Evolutionary conservation across 2,888 invertebrate species (phyloP), one percentile per base, ranked within the genome.

Genomic region (Polietes domitor): DNA sequence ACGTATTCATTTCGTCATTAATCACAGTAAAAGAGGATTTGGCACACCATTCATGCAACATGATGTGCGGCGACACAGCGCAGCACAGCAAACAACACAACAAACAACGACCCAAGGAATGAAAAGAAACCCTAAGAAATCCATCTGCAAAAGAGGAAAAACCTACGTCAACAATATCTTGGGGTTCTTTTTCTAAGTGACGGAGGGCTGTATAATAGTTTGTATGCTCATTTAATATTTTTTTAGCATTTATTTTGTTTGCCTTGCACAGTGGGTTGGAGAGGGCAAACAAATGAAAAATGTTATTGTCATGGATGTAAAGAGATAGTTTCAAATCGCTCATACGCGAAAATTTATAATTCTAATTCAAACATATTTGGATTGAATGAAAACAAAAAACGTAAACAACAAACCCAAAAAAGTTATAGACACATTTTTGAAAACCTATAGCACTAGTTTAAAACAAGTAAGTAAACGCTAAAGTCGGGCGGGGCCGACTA

Each of bases 1-100:
- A 26, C 73, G 72, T 77, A 82, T 85, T 79, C 79, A 85, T 82
- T 85, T 82, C 85, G 77, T 82, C 79, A 82, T 85, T 85, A 85
- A 85, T 85, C 82, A 82, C 50, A 65, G 85, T 61, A 76, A 73
- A 74, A 77, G 79, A 80, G 83, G 82, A 85, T 85, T 85, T 82
- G 77, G 75, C 74, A 83, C 77, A 75, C 83, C 72, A 75, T 83
- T 80, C 80, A 78, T 77, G 77, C 75, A 61, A 72, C 75, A 65
- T 65, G 77, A 58, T 63, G 76, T 68, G 43, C 28, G 2, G 24
- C 50, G n/a, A n/a, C 12, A 50, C 47, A 68, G 47, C 43, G 24
- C 10, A 47, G 21, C 15, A n/a, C 4, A 21, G n/a, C 47, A 47
- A 41, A 2, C 6, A 4, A 5, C 28, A 63, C n/a, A 63, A 37